phyloP scores from a whole-genome alignment of 2,797 vertebrate genomes.

The Natrix natrix region DNA sequence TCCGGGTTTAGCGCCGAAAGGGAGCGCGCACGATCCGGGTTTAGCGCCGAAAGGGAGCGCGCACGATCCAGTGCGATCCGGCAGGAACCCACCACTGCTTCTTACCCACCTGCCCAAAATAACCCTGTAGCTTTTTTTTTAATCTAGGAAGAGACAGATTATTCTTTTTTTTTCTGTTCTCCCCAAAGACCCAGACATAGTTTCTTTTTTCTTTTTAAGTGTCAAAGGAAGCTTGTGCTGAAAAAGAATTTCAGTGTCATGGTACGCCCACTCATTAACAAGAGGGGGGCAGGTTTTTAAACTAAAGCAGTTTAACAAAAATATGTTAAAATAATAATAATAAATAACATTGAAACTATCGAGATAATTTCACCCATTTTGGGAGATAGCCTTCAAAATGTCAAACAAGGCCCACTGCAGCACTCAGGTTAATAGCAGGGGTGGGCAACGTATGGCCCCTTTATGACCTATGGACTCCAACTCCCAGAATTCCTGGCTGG shows the following conservation, averaged over 20 bases:
- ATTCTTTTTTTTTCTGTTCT: not conserved
- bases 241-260: not conserved
- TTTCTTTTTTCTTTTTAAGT: not conserved
- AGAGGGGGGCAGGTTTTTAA: not conserved
- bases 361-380: not conserved
- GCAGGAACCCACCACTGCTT: not conserved
- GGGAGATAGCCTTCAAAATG: not conserved
- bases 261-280: not conserved
- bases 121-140: not conserved
- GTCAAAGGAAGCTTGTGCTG: not conserved
- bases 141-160: not conserved
- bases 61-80: too few species aligned
- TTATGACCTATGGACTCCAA: not conserved
- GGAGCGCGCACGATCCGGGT: too few species aligned
- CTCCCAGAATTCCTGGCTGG: not conserved
- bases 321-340: not conserved
- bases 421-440: not conserved
- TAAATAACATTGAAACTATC: not conserved
- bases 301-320: not conserved
- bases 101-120: not conserved
- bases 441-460: not conserved
- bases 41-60: too few species aligned
- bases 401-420: not conserved
- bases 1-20: too few species aligned
- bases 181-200: not conserved